These are phyloP conservation scores for Madoqua kirkii DNA, from an alignment of 2,113 vertebrate genomes.

Conservation along the genomic window DNA sequence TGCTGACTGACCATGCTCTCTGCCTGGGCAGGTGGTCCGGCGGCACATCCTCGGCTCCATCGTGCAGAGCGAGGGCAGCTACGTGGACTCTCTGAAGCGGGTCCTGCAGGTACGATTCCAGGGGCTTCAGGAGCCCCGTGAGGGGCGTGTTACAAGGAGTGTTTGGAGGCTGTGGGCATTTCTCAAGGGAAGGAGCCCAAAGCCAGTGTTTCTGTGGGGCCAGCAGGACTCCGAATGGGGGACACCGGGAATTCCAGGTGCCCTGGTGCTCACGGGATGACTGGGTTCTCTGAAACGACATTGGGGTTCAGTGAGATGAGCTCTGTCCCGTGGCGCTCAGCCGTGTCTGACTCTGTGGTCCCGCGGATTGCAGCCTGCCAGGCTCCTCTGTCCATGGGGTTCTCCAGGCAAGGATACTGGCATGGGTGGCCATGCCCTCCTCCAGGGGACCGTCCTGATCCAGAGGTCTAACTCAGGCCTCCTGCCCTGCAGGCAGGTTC, in stretches of 20 bases:
- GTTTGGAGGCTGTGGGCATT: neutral
- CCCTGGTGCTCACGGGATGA: fast-evolving
- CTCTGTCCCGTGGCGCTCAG: neutral
- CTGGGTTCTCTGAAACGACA: neutral
- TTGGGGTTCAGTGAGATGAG: neutral
- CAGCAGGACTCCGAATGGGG: neutral
- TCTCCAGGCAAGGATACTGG: neutral
- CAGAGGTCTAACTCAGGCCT: neutral
- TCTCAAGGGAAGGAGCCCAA: neutral
- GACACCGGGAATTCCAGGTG: neutral
- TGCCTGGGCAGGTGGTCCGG: slow-evolving; percentile 85
- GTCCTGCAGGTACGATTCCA: slow-evolving; percentile 87
- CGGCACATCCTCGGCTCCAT: slow-evolving; percentile 94
- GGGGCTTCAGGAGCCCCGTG: fast-evolving
- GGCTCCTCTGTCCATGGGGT: neutral
- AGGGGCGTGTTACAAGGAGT: neutral
- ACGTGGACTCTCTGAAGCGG: slow-evolving; percentile 90
- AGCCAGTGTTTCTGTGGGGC: neutral
- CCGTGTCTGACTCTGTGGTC: neutral
- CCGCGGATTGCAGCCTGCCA: neutral
- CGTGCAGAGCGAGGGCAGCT: slow-evolving; percentile 93
- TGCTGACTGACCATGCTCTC: neutral
- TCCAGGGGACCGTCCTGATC: neutral
- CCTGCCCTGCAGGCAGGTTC: neutral
- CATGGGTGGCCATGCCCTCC: neutral